Base-by-base conservation (phyloP, 2,888 invertebrate genomes). In the Gisinianus flammeolus region DNA sequence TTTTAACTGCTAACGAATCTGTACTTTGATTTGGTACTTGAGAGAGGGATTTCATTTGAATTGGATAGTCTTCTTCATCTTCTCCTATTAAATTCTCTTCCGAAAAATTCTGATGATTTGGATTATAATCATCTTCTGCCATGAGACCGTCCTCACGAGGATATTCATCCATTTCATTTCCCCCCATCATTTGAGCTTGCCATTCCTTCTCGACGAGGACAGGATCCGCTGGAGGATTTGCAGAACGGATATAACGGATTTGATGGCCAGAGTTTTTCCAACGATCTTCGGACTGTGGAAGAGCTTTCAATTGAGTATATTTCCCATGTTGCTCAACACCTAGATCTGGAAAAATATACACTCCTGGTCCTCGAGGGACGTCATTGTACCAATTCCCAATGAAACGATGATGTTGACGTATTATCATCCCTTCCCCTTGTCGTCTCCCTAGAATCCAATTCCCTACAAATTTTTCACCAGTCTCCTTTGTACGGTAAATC, bases 311-410 rank as follows among this genome's bases (percentile, higher is more conserved):
- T 83, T 90, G 90, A 70, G 90, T 89, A 88, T 90, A 93, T 85
- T 89, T 92, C 0, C 94, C 94, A 83, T 92, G 92, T 82, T 92
- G 91, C 90, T 94, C 92, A 83, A 91, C 91, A 80, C 91, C 91
- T n/a, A 91, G 90, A 81, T 93, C 91, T 0, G 80, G 79, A 84
- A 94, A 94, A 2, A 91, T 91, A 85, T 92, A 94, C 77, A 93
- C 92, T 0, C 93, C 93, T 0, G 90, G 90, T 0, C 94, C 94
- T 83, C 90, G 90, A 0, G 93, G 93, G 85, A 91, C 88, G 52
- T 92, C 91, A 79, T 89, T 89, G 76, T 91, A 88, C 91, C 94
- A 94, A 6, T 88, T 89, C 0, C 94, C 94, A 85, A 94, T 92
- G 84, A 90, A 92, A 31, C 92, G 90, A 76, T 91, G 91, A 10